These are phyloP conservation scores for Danio tinwini DNA, from an alignment of 2,797 vertebrate species.

Conservation along the genomic window DNA sequence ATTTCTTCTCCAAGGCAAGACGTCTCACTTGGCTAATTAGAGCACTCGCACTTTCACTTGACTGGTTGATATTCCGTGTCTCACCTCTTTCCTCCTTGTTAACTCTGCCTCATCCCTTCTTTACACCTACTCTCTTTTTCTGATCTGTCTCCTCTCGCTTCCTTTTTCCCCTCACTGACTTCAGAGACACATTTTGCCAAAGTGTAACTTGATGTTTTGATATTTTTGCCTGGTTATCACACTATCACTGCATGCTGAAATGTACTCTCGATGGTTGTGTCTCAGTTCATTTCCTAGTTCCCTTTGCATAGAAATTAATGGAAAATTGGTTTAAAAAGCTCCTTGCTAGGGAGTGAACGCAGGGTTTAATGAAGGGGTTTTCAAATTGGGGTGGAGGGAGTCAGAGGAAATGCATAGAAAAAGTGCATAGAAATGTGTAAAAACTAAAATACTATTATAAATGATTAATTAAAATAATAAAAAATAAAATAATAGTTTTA, in stretches of 20 bases:
- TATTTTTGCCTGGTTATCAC: conserved; percentile 46
- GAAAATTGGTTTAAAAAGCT: background rate
- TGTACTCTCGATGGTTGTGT: conserved; percentile 24
- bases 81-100: conserved; percentile 68
- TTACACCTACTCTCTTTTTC: conserved; percentile 39
- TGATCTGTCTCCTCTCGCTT: conserved; percentile 31
- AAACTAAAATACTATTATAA: too few relatives aligned
- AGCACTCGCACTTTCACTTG: conserved; percentile 49
- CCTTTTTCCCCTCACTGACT: conserved; percentile 27
- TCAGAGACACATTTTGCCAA: conserved; percentile 22
- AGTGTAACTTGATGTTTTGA: conserved; percentile 26
- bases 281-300: conserved; percentile 22
- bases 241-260: conserved; percentile 40
- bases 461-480: too few relatives aligned
- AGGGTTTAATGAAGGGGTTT: too few relatives aligned
- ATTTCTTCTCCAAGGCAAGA: conserved; percentile 85
- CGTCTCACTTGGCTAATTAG: conserved; percentile 67
- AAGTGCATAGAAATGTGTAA: too few relatives aligned
- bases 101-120: conserved; percentile 54
- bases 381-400: too few relatives aligned
- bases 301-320: background rate
- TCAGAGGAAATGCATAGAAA: too few relatives aligned
- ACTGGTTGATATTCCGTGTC: conserved; percentile 45
- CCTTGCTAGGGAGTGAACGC: background rate
- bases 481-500: too few relatives aligned